phyloP scores from a whole-genome alignment of 1,140 invertebrate genomes.

The Oncopeltus fasciatus region DNA sequence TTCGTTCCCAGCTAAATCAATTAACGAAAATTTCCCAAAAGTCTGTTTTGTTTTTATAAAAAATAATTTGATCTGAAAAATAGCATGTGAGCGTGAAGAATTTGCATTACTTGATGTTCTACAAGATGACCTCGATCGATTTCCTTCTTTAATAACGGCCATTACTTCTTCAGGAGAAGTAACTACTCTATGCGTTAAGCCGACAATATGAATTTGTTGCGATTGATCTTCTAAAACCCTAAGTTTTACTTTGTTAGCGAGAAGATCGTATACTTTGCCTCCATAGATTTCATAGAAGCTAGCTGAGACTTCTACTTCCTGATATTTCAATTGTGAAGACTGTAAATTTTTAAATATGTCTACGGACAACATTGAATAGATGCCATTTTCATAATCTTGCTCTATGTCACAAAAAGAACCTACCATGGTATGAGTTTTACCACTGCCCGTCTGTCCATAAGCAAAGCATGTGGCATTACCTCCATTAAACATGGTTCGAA shows the following conservation, averaged over 20 bases:
- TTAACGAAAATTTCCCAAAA: conserved; percentile 95
- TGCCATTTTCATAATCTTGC: conserved; percentile 73
- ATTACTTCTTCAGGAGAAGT: conserved; percentile 77
- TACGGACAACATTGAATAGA: conserved; percentile 74
- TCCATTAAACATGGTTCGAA: conserved; percentile 87
- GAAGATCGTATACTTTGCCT: conserved; percentile 89
- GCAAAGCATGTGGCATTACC: conserved; percentile 97
- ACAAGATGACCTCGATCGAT: conserved; percentile 70
- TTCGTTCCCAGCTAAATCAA: conserved; percentile 97
- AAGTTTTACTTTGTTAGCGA: conserved; percentile 86
- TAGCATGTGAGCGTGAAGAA: conserved; percentile 83
- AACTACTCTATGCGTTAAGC: conserved; percentile 72
- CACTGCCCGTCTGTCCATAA: conserved; percentile 87
- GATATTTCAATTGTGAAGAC: conserved; percentile 58
- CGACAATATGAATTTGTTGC: conserved; percentile 79
- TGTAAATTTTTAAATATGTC: conserved; percentile 77
- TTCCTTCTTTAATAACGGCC: conserved; percentile 69
- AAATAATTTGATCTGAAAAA: conserved; percentile 66
- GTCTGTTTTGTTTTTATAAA: conserved; percentile 50
- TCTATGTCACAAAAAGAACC: conserved; percentile 68
- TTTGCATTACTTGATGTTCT: conserved; percentile 85
- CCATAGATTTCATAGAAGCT: conserved; percentile 97
- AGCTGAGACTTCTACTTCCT: conserved; percentile 67
- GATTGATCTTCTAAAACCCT: conserved; percentile 85
- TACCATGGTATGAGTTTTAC: conserved; percentile 84